Percentiles rank a stretch among this genome's conserved stretches.
phyloP scores from a whole-genome alignment of 1,140 invertebrate species.

The Tetraneura akinire region DNA sequence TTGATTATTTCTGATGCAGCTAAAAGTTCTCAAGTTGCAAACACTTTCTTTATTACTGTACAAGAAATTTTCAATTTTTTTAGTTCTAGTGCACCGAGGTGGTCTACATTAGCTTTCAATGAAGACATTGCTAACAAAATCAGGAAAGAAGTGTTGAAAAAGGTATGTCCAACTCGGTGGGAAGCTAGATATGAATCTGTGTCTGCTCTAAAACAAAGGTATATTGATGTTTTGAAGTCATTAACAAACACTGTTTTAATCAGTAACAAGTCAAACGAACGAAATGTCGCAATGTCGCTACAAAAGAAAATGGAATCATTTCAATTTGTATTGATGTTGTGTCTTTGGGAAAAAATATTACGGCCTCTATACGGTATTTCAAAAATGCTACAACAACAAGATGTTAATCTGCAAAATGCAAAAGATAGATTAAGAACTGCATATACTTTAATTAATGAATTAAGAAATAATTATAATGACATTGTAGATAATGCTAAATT shows the following conservation, averaged over 20 bases:
- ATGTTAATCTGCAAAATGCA: too few species aligned
- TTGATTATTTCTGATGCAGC: constrained; percentile 1
- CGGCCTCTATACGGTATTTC: too few species aligned
- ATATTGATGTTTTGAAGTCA: too few species aligned
- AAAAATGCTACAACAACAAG: too few species aligned
- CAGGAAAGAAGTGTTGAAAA: not conserved
- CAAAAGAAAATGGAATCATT: too few species aligned
- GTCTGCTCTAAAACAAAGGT: too few species aligned
- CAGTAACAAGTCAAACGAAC: too few species aligned
- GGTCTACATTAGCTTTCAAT: not conserved
- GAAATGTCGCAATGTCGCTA: too few species aligned
- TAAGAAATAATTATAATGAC: not conserved
- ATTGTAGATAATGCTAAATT: not conserved
- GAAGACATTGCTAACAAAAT: not conserved
- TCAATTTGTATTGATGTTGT: too few species aligned
- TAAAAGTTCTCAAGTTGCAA: not conserved
- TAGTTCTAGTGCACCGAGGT: not conserved
- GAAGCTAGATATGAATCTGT: not conserved
- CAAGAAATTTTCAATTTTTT: not conserved
- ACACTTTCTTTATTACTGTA: not conserved
- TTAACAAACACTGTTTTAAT: too few species aligned
- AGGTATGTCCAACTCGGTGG: not conserved
- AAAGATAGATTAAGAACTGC: not conserved
- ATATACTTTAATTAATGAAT: not conserved
- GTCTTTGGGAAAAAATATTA: too few species aligned